phyloP scores from a whole-genome alignment of 2,888 invertebrate species.

The Micropterix aruncella region DNA sequence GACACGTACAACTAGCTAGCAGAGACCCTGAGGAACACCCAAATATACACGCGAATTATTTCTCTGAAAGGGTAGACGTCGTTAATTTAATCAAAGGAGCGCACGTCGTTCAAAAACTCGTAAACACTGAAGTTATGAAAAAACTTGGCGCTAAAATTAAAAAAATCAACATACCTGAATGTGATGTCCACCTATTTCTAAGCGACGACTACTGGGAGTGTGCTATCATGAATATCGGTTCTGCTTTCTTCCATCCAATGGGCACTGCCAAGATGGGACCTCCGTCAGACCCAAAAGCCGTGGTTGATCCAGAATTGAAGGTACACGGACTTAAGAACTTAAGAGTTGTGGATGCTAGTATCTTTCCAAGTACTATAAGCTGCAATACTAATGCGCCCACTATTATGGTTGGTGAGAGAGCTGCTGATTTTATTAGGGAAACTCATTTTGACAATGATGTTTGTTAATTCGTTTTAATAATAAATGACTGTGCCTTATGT shows the following conservation, averaged over 20 bases:
- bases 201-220: conserved; percentile 21
- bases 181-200: conserved; percentile 15
- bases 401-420: conserved; percentile 17
- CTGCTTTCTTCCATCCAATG: conserved; percentile 32
- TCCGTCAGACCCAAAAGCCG: conserved; percentile 11
- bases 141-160: conserved; percentile 17
- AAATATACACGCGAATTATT: conserved; percentile 35
- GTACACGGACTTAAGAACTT: conserved; percentile 24
- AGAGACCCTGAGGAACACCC: conserved; percentile 33
- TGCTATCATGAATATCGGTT: conserved; percentile 17
- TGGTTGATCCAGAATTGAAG: conserved; percentile 17
- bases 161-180: conserved; percentile 16
- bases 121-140: conserved; percentile 18
- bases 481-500: too few species aligned
- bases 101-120: conserved; percentile 15
- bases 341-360: conserved; percentile 21
- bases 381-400: conserved; percentile 30
- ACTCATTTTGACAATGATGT: too few species aligned
- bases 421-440: background rate
- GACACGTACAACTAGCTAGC: conserved; percentile 26
- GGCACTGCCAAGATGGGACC: conserved; percentile 40
- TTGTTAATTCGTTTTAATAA: too few species aligned
- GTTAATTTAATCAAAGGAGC: conserved; percentile 17
- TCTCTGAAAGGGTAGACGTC: conserved; percentile 27
- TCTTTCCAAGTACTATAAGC: conserved; percentile 24